Conservation (phyloP, 2,888 invertebrate species). For the Drosophila infuscata region DNA sequence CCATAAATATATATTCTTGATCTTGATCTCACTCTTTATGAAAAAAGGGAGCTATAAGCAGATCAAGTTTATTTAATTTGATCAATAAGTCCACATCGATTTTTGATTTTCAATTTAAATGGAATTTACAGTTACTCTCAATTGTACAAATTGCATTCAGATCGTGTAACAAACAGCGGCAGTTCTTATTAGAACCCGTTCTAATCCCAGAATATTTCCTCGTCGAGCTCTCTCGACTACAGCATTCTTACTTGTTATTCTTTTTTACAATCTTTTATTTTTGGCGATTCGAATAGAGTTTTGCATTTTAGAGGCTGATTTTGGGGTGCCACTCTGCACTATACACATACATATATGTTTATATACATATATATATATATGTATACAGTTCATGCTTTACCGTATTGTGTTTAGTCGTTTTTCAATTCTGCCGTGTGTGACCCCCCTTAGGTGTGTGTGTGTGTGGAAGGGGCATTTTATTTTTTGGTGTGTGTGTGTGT, state of each 20-base stretch:
- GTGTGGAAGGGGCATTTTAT: too few relatives aligned
- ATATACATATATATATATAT: background rate
- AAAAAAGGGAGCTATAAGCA: background rate
- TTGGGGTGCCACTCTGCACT: too few relatives aligned
- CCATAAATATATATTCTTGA: background rate
- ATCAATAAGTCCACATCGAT: background rate
- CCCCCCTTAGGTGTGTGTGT: background rate
- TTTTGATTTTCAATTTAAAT: background rate
- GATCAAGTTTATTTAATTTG: background rate
- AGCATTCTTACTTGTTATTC: background rate
- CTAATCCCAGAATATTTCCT: background rate
- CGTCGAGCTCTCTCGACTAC: background rate
- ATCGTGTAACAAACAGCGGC: background rate
- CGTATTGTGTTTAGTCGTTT: conserved; percentile 51
- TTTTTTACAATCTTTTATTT: background rate
- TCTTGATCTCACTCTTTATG: background rate
- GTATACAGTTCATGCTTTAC: conserved; percentile 13
- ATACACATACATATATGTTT: background rate
- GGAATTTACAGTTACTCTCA: background rate
- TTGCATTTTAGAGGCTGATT: background rate
- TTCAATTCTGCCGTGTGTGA: conserved; percentile 44
- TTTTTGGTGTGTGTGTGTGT: background rate
- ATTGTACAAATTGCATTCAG: background rate
- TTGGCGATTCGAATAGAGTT: conserved; percentile 31
- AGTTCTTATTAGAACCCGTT: too few relatives aligned